These are phyloP conservation scores for Drosophila phalerata DNA, from an alignment of 2,888 invertebrate species.

Conservation along the genomic window DNA sequence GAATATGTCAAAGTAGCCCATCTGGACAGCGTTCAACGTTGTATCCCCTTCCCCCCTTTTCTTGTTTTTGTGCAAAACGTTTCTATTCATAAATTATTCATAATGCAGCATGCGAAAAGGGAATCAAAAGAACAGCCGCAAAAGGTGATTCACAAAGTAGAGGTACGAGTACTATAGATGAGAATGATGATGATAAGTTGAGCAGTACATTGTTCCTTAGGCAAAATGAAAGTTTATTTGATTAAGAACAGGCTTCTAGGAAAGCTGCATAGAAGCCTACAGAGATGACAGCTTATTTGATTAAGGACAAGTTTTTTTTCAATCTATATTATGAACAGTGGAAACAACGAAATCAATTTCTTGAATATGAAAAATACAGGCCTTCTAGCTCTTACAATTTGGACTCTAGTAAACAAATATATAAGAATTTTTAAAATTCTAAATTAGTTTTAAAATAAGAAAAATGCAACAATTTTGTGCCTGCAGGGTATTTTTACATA, in stretches of 20 bases:
- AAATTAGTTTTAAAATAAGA: neutral
- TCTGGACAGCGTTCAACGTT: constrained; percentile 24
- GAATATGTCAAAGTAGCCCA: constrained; percentile 48
- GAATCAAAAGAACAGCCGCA: constrained; percentile 23
- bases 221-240: constrained; percentile 23
- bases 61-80: constrained; percentile 23
- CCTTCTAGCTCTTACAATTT: no score
- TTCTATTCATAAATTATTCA: constrained; percentile 68
- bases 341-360: no score
- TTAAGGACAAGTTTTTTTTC: neutral
- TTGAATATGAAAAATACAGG: neutral
- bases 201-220: constrained; percentile 6
- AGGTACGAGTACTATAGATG: neutral
- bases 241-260: constrained; percentile 6
- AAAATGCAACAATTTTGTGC: no score
- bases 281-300: constrained; percentile 2
- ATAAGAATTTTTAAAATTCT: neutral
- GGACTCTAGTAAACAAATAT: neutral
- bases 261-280: neutral
- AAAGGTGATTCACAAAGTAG: constrained; percentile 10
- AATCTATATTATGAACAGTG: neutral
- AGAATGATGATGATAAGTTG: constrained; percentile 15
- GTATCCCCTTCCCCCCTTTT: neutral
- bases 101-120: constrained; percentile 32
- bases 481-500: constrained; percentile 10